phyloP scores from a whole-genome alignment of 1,140 invertebrate genomes.

The Polypedilum pembai region DNA sequence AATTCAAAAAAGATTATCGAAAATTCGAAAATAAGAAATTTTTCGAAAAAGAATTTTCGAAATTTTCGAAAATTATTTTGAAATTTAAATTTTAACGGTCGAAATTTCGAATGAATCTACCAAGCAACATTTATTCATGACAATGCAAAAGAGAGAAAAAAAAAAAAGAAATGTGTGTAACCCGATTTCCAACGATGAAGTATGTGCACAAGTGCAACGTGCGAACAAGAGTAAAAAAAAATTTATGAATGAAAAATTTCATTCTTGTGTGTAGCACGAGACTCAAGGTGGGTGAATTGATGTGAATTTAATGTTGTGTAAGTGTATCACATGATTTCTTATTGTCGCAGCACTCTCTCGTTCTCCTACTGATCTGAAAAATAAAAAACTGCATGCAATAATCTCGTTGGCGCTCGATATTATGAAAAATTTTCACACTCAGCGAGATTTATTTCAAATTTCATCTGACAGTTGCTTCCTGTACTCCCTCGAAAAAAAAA shows the following conservation, averaged over 20 bases:
- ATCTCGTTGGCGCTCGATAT: neutral
- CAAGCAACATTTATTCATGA: no score
- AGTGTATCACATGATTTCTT: conserved; percentile 7
- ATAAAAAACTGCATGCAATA: neutral
- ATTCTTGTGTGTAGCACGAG: conserved; percentile 8
- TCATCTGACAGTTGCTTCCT: neutral
- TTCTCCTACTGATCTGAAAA: conserved; percentile 7
- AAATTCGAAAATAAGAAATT: no score
- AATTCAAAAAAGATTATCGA: no score
- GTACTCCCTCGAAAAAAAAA: neutral
- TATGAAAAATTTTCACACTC: neutral
- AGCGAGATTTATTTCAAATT: neutral
- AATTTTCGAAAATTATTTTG: no score
- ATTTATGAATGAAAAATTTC: conserved; percentile 23
- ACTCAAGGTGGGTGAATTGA: neutral
- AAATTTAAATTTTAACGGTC: no score
- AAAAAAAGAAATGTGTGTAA: neutral
- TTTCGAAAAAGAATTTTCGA: no score
- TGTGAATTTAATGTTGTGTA: neutral
- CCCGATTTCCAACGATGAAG: neutral
- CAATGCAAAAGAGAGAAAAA: neutral
- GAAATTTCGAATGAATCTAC: no score
- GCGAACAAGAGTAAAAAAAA: neutral
- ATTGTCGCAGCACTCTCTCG: neutral
- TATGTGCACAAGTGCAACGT: neutral